Evolutionary conservation across 2,113 vertebrate genomes (phyloP).

Genomic region (Octodon degus): DNA sequence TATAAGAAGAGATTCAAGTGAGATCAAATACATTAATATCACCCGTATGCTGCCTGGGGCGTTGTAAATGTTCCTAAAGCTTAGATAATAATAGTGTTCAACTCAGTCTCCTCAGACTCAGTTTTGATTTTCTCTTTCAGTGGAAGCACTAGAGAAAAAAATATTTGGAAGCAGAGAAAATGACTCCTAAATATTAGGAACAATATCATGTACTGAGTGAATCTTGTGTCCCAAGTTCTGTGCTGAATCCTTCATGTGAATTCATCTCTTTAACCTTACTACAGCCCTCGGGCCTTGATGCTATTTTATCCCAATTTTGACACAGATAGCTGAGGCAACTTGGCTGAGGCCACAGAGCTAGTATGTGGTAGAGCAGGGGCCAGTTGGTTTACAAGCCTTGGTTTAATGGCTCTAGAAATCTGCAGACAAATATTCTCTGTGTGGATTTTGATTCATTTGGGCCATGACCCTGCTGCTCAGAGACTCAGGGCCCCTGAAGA

Average conservation of each 20-base stretch:
- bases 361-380: neutral
- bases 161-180: conserved; percentile 51
- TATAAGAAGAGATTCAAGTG: neutral
- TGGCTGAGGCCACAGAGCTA: neutral
- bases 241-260: neutral
- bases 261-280: conserved; percentile 35
- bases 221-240: neutral
- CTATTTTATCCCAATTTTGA: conserved; percentile 31
- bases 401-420: conserved; percentile 11
- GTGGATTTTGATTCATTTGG: conserved; percentile 25
- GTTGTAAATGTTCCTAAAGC: neutral
- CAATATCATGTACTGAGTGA: neutral
- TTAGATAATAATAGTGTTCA: neutral
- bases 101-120: neutral
- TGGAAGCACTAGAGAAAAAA: conserved; percentile 1
- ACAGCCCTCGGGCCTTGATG: neutral
- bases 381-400: neutral
- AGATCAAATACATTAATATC: neutral
- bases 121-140: conserved; percentile 29
- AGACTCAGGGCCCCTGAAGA: neutral
- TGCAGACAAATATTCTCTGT: neutral
- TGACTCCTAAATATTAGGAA: neutral
- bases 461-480: neutral
- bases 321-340: conserved; percentile 25
- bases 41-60: neutral